Base-by-base conservation (phyloP, 2,797 vertebrate species). In the Oryzias sinensis region DNA sequence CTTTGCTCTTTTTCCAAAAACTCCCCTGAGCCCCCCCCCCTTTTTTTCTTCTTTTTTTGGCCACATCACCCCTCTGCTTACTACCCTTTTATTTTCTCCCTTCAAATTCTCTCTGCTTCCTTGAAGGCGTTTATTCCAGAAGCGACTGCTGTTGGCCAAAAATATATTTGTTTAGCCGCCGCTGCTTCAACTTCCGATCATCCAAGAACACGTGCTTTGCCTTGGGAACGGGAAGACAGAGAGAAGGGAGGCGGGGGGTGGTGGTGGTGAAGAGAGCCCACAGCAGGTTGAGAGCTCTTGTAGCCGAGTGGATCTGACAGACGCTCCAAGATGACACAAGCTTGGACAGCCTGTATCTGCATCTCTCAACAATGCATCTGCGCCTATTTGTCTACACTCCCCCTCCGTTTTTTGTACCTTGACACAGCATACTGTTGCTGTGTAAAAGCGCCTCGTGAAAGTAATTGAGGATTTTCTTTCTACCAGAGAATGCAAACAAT, bases 1-100 rank as follows among this genome's bases (percentile, higher is more conserved):
- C 64, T 70, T 86, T 80, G 65, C 80, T 72, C 90, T 90, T 91
- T 81, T 90, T 89, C 80, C 57, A 81, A 92, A 92, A 86, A 85
- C 54, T 71, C 5, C 76, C 89, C 83, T 63, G 71, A 66, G 90
- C 58, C 52, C 20, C 20, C 20, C 20, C 20, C 20, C 20, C 20
- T 78, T 74, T 84, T 73, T 69, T 78, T 4, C 18, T 6, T 5
- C 16, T 72, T 61, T 49, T 69, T 75, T 73, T 68, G 79, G 72
- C 70, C 61, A 58, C 59, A 64, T 59, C 72, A 65, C 53, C 62
- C 52, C 44, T 48, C 68, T 59, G 27, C 72, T 72, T 70, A 51
- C 56, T 48, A 62, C 69, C 50, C 59, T 57, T 63, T 55, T 60
- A 49, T 71, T 53, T 76, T 41, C 49, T 27, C 16, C 24, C 14